phyloP scores from a whole-genome alignment of 1,140 invertebrate genomes.

The Heterodera schachtii region DNA sequence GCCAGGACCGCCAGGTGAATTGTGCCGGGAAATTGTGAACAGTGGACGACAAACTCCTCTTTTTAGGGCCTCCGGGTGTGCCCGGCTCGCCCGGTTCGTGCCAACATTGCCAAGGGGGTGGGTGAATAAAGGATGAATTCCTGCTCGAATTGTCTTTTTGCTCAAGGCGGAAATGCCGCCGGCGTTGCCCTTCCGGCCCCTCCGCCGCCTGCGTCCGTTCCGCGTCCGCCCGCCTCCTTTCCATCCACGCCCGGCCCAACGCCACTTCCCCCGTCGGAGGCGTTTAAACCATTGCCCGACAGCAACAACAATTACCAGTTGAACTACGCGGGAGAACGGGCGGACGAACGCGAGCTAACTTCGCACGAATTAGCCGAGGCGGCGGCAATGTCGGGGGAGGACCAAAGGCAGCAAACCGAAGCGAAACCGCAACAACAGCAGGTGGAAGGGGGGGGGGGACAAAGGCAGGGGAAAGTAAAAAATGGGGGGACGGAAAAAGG shows the following conservation, averaged over 20 bases:
- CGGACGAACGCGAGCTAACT: not conserved
- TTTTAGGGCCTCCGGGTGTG: slow-evolving; percentile 39
- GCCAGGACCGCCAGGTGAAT: slow-evolving; percentile 48
- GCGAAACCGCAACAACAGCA: not conserved
- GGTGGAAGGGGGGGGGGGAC: not conserved
- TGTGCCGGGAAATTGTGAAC: not conserved
- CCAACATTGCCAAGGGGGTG: slow-evolving; percentile 43
- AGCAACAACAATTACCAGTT: not conserved
- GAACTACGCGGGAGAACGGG: not conserved
- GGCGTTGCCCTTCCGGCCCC: not conserved
- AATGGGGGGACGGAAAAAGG: not conserved
- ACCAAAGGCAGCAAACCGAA: not conserved
- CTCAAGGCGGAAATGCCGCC: slow-evolving; percentile 18
- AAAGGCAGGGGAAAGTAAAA: too few relatives aligned
- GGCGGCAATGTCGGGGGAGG: slow-evolving; percentile 1
- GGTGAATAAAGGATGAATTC: not conserved
- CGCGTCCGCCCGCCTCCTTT: too few relatives aligned
- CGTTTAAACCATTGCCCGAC: slow-evolving; percentile 20
- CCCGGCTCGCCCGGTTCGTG: slow-evolving; percentile 47
- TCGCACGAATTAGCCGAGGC: not conserved
- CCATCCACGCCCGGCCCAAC: not conserved
- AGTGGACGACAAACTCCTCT: not conserved
- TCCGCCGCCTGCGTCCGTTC: not conserved
- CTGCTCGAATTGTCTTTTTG: not conserved
- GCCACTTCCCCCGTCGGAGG: slow-evolving; percentile 20